Evolutionary conservation across 1,140 invertebrate genomes (phyloP).

Genomic region (Sitobion miscanthi): DNA sequence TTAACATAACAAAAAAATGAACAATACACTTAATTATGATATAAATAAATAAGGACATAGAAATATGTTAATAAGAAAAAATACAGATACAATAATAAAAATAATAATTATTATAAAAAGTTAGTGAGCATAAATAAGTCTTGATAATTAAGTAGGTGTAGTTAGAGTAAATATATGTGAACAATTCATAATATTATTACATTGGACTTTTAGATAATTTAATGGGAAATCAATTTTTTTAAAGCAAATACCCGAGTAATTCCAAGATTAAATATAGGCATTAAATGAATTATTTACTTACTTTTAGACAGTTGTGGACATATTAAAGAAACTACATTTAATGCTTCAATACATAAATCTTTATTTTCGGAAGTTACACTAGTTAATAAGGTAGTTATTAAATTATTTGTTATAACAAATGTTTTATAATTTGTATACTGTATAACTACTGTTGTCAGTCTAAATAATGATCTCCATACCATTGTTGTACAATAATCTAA

Average conservation of each 20-base stretch:
- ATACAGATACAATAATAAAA: no score
- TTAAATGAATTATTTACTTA: background rate
- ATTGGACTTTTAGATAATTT: background rate
- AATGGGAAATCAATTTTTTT: background rate
- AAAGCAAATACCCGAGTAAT: background rate
- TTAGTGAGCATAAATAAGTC: no score
- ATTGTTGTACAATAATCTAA: conserved; percentile 51
- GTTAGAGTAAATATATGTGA: background rate
- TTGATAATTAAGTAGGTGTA: no score
- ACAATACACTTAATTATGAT: no score
- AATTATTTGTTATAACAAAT: conserved; percentile 30
- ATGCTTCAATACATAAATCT: conserved; percentile 32
- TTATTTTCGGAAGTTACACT: conserved; percentile 23
- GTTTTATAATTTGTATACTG: conserved; percentile 3
- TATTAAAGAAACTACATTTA: conserved; percentile 11
- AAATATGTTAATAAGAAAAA: no score
- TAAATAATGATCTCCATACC: conserved; percentile 45
- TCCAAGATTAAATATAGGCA: background rate
- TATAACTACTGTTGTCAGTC: background rate
- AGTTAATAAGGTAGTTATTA: conserved; percentile 26
- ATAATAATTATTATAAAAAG: no score
- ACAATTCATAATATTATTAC: background rate
- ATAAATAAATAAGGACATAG: no score
- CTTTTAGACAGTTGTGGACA: conserved; percentile 20
- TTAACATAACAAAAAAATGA: no score